Conservation (phyloP, 2,797 vertebrate species). For the Fratercula arctica region DNA sequence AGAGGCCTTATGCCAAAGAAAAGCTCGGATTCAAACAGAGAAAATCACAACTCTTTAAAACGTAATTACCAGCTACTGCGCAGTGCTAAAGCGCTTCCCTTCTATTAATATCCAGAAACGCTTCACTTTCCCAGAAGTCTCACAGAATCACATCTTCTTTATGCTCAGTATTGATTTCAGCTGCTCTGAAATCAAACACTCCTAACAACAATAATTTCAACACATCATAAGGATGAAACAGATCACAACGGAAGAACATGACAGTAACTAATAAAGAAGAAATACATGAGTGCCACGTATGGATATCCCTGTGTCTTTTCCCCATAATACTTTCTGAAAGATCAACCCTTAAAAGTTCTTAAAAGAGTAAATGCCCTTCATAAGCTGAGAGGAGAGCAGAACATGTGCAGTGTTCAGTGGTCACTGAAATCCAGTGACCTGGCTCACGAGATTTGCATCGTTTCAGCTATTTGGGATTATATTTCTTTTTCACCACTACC, state of each 20-base stretch:
- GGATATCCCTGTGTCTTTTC: not conserved
- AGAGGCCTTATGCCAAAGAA: conserved; percentile 1
- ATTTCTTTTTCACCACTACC: not conserved
- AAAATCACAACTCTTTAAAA: conserved; percentile 38
- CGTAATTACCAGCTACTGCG: conserved; percentile 22
- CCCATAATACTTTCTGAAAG: not conserved
- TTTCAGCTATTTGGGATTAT: not conserved
- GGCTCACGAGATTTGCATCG: not conserved
- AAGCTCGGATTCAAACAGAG: not conserved
- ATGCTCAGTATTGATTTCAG: not conserved
- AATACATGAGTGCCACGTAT: not conserved
- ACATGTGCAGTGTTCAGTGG: not conserved
- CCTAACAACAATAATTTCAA: not conserved
- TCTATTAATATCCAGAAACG: conserved; percentile 36
- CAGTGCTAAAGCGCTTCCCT: not conserved
- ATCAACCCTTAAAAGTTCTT: not conserved
- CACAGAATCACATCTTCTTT: not conserved
- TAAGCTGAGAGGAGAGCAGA: not conserved
- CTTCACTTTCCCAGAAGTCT: not conserved
- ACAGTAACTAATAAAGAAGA: not conserved
- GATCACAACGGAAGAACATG: not conserved
- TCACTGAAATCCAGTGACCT: not conserved
- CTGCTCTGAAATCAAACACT: conserved; percentile 17
- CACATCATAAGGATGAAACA: not conserved
- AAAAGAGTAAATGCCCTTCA: not conserved